Conservation (phyloP, 2,113 vertebrate genomes). For the Corvus cornix region DNA sequence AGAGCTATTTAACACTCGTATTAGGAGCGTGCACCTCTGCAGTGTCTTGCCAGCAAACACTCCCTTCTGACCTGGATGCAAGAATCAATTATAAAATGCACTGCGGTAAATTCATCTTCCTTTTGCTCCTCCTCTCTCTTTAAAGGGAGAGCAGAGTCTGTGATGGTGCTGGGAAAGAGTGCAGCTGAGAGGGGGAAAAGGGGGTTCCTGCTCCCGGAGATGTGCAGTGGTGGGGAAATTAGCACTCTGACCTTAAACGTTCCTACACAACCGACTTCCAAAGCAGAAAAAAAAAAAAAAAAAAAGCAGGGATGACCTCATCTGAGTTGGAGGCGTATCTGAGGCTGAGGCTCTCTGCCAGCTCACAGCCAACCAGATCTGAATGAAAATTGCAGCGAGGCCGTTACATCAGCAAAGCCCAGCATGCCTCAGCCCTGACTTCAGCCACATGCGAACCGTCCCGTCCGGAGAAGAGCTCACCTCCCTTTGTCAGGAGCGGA, state of each 20-base stretch:
- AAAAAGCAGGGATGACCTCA: conserved; percentile 68
- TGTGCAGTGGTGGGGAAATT: background rate
- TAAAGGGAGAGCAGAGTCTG: conserved; percentile 7
- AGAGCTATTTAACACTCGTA: background rate
- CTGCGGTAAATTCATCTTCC: conserved; percentile 52
- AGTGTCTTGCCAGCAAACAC: background rate
- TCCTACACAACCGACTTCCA: background rate
- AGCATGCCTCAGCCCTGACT: conserved; percentile 66
- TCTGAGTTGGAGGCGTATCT: conserved; percentile 61
- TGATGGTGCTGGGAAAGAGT: background rate
- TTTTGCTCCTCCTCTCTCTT: conserved; percentile 50
- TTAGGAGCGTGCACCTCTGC: background rate
- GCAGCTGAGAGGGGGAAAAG: background rate
- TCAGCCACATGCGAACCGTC: background rate
- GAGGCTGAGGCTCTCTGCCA: conserved; percentile 53
- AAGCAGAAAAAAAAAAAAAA: background rate
- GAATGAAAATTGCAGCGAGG: conserved; percentile 67
- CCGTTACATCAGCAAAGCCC: conserved; percentile 81
- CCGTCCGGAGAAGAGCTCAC: background rate
- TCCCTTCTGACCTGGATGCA: background rate
- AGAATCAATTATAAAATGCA: conserved; percentile 43
- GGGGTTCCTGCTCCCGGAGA: background rate
- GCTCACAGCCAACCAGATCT: conserved; percentile 67
- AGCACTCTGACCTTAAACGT: conserved; percentile 11
- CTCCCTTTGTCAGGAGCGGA: background rate